These are phyloP conservation scores for Aurelia sp. DNA, from an alignment of 30 jellyfish, hydroid and myxozoan genomes.

Conservation along the genomic window DNA sequence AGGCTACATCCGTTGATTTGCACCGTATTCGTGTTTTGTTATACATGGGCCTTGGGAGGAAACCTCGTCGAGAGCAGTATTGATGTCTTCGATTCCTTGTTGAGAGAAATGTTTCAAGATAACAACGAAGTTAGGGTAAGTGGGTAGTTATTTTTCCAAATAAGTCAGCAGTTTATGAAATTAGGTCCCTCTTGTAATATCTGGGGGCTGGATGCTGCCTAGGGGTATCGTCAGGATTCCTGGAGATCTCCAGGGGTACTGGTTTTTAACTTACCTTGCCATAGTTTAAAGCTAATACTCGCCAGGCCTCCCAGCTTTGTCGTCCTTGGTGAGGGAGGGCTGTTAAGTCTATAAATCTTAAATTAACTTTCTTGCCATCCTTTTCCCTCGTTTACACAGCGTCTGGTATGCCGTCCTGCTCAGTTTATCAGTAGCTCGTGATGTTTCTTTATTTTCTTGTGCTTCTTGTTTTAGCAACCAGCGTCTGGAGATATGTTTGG, in stretches of 20 bases:
- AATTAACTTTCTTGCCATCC: too few relatives aligned
- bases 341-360: too few relatives aligned
- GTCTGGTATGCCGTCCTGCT: too few relatives aligned
- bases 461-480: conserved; percentile 51
- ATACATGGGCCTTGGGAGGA: conserved; percentile 94
- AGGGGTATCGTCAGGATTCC: too few relatives aligned
- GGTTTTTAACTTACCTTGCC: too few relatives aligned
- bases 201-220: too few relatives aligned
- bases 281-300: too few relatives aligned
- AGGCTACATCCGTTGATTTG: conserved; percentile 83
- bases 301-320: too few relatives aligned
- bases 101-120: conserved; percentile 88
- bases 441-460: background rate
- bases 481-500: conserved; percentile 95
- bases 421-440: background rate
- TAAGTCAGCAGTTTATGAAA: background rate
- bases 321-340: too few relatives aligned
- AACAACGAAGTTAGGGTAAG: conserved; percentile 84
- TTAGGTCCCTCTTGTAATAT: too few relatives aligned
- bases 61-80: conserved; percentile 82
- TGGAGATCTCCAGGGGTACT: too few relatives aligned
- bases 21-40: conserved; percentile 79
- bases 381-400: too few relatives aligned
- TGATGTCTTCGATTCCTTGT: conserved; percentile 80
- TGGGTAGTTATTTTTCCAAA: background rate